phyloP scores from a whole-genome alignment of 1,140 invertebrate species.

The Ladona fulva region DNA sequence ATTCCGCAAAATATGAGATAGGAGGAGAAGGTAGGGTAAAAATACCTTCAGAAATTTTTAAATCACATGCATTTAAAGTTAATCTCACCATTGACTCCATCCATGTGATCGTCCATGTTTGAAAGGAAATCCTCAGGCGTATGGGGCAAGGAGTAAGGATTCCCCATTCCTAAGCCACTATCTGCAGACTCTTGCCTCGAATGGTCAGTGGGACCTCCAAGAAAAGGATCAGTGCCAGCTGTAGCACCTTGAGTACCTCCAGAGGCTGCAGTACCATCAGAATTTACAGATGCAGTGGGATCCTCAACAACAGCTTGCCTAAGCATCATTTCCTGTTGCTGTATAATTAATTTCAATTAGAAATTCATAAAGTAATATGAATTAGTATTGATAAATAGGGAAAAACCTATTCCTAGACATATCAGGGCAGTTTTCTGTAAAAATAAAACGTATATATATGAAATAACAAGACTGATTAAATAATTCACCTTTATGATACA shows the following conservation, averaged over 20 bases:
- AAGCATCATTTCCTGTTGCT: not conserved
- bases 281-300: not conserved
- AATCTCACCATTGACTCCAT: conserved; percentile 56
- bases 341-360: not conserved
- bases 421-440: too few species aligned
- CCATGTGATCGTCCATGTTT: conserved; percentile 81
- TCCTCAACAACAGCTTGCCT: conserved; percentile 9
- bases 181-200: conserved; percentile 87
- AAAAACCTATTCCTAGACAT: too few species aligned
- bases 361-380: too few species aligned
- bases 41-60: too few species aligned
- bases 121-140: conserved; percentile 86
- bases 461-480: too few species aligned
- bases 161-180: conserved; percentile 78
- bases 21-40: too few species aligned
- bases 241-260: conserved; percentile 14
- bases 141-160: conserved; percentile 77
- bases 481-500: too few species aligned
- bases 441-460: too few species aligned
- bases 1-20: too few species aligned
- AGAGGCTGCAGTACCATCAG: not conserved
- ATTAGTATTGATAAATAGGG: not conserved
- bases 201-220: conserved; percentile 71
- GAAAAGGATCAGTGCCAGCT: conserved; percentile 63
- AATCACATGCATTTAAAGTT: too few species aligned